Conservation (phyloP, 2,888 invertebrate genomes). For the Onchidella celtica region DNA sequence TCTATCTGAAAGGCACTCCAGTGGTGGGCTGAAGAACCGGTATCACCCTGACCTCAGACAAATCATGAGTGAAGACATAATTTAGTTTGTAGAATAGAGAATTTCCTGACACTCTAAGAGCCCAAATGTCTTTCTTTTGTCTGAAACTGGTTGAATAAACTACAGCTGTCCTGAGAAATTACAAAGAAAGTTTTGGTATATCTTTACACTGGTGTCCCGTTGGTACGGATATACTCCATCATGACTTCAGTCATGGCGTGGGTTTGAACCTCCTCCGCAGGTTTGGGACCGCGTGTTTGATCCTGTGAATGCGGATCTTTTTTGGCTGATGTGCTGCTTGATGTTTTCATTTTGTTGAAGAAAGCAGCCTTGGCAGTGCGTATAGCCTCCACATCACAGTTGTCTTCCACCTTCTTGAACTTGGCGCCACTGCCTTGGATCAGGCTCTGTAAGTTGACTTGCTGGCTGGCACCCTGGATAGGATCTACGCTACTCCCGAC, state of each 20-base stretch:
- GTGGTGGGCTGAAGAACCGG: too few relatives aligned
- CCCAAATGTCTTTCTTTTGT: too few relatives aligned
- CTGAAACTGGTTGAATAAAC: too few relatives aligned
- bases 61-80: too few relatives aligned
- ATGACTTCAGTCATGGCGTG: neutral
- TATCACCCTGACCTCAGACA: too few relatives aligned
- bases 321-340: neutral
- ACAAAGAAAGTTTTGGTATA: too few relatives aligned
- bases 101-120: too few relatives aligned
- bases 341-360: neutral
- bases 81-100: too few relatives aligned
- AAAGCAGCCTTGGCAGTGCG: neutral
- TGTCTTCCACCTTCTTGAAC: neutral
- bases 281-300: too few relatives aligned
- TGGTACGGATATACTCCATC: constrained; percentile 22
- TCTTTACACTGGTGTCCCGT: constrained; percentile 25
- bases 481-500: constrained; percentile 29
- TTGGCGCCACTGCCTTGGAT: neutral
- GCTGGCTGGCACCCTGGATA: neutral
- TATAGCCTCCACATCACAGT: neutral
- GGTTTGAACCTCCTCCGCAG: neutral
- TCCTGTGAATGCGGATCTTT: too few relatives aligned
- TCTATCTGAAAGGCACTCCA: too few relatives aligned
- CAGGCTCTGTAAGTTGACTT: neutral
- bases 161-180: too few relatives aligned